Base-by-base conservation (phyloP, 2,797 vertebrate species). In the Falco peregrinus region DNA sequence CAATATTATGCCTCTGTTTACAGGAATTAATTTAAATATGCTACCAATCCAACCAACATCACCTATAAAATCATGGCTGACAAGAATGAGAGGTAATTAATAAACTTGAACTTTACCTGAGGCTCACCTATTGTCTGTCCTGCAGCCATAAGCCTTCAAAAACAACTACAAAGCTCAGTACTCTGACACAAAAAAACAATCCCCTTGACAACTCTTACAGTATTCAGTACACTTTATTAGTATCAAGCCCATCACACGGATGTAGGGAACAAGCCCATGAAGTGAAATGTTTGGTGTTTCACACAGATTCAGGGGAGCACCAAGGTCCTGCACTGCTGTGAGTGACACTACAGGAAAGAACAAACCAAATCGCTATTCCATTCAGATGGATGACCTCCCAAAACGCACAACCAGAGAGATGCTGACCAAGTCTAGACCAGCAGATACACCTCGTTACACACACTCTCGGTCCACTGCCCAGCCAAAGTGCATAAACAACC, bases 381-480 rank as follows among this genome's bases (percentile, higher is more conserved):
- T 11, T n/a, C 7, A 69, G 11, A 33, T 14, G 33, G 76, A 43
- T 0, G 1, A 64, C 73, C 29, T 81, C 71, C 76, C 33, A 60
- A 82, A 87, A 73, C 11, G 33, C 35, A 64, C 26, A 63, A 4
- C 15, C 43, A 76, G 20, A 76, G 28, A 68, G 26, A 80, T 31
- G 13, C 25, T 87, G 87, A 82, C 25, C 53, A 31, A 68, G 53
- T 5, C 57, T 81, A 61, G 39, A 73, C 33, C 45, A 86, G 79
- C 11, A 91, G 61, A 85, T 35, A 39, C 6, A 85, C 11, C 43
- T 80, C 64, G 8, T 47, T 85, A 51, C 33, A 54, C 28, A 53
- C 5, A 4, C 6, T 41, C 7, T 26, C 5, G 3, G 50, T 47
- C n/a, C 11, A 63, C 11, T 3, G 3, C 12, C 20, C 16, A 43